Conservation (phyloP, 2,888 invertebrate species). For the Papilio gigon region DNA sequence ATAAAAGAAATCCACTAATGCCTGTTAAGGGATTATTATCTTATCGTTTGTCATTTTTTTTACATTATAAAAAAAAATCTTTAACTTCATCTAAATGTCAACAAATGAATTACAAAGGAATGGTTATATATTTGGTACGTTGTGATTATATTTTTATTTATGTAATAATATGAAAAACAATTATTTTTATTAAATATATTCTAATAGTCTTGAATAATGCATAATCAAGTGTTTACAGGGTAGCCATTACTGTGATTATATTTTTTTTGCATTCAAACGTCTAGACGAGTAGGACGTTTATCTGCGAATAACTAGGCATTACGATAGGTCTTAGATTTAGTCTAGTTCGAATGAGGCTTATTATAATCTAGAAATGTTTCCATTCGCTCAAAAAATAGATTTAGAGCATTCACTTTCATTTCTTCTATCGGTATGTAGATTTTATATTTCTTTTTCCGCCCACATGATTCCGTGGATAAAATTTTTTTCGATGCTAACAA, state of each 20-base stretch:
- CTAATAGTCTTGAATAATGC: conserved; percentile 11
- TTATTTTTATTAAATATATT: neutral
- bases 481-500: conserved; percentile 18
- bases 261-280: neutral
- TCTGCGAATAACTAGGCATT: neutral
- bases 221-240: neutral
- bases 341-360: neutral
- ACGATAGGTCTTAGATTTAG: neutral
- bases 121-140: no score
- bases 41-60: no score
- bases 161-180: neutral
- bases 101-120: no score
- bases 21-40: no score
- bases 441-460: conserved; percentile 16
- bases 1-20: no score
- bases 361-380: neutral
- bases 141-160: no score
- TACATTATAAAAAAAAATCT: no score
- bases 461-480: conserved; percentile 23
- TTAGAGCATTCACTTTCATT: neutral
- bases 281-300: neutral
- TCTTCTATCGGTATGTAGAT: neutral
- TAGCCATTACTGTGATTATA: neutral
- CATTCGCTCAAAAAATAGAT: neutral
- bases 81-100: no score